phyloP scores from a whole-genome alignment of 2,888 invertebrate species.

The Beris morrisii region DNA sequence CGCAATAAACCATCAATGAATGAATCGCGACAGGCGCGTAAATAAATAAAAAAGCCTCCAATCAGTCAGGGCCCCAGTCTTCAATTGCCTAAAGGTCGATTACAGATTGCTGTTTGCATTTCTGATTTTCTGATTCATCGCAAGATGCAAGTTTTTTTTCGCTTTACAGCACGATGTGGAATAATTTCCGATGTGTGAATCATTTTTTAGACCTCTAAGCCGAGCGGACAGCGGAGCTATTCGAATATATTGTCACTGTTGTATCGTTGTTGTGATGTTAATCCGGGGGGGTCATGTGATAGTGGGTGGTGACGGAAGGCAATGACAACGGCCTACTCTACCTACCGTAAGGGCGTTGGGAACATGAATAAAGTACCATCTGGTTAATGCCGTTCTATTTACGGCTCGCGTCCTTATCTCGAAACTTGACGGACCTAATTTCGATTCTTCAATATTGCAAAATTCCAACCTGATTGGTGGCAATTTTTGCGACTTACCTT shows the following conservation, averaged over 20 bases:
- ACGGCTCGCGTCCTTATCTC: conserved; percentile 4
- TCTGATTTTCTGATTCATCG: conserved; percentile 18
- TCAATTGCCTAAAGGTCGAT: neutral
- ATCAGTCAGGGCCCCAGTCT: neutral
- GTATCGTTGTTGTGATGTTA: conserved; percentile 4
- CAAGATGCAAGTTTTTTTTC: conserved; percentile 5
- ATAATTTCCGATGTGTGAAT: conserved; percentile 18
- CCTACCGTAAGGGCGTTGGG: neutral
- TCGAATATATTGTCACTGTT: conserved; percentile 4
- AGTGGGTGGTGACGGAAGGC: conserved; percentile 12
- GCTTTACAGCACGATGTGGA: neutral
- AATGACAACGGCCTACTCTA: conserved; percentile 22
- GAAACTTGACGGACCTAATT: neutral
- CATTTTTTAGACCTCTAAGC: conserved; percentile 6
- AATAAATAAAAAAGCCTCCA: too few species aligned
- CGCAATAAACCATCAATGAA: too few species aligned
- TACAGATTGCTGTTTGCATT: conserved; percentile 2
- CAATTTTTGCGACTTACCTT: conserved; percentile 21
- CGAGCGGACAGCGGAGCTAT: neutral
- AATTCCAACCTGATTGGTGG: conserved; percentile 16
- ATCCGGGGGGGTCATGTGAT: conserved; percentile 11
- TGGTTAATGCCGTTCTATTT: neutral
- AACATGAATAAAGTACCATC: neutral
- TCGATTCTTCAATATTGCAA: conserved; percentile 7
- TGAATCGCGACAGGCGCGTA: too few species aligned